Conservation (phyloP, 2,888 invertebrate genomes). For the Poecilus cupreus region DNA sequence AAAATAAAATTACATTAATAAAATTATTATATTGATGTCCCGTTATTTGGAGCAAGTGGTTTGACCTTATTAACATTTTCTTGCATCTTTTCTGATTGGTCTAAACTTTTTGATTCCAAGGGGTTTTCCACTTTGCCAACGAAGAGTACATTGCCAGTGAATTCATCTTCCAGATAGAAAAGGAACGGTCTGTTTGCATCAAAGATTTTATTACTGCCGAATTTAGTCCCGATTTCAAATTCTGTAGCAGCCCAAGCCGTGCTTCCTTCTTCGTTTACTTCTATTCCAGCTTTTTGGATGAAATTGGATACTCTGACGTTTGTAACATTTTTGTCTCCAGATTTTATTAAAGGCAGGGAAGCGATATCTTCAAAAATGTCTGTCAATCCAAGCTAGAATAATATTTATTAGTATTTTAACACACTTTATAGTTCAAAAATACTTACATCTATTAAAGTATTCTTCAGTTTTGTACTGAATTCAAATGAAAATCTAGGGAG, state of each 20-base stretch:
- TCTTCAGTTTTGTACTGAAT: conserved; percentile 74
- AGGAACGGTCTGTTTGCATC: conserved; percentile 85
- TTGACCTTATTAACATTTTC: neutral
- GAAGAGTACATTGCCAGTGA: conserved; percentile 82
- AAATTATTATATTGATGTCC: neutral
- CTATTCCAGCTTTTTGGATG: conserved; percentile 85
- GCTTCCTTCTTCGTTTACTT: conserved; percentile 85
- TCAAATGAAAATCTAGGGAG: conserved; percentile 79
- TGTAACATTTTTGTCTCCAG: conserved; percentile 28
- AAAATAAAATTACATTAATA: neutral
- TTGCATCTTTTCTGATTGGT: neutral
- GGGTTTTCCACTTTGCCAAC: conserved; percentile 85
- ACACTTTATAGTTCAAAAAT: neutral
- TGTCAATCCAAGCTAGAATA: conserved; percentile 76
- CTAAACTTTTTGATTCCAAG: conserved; percentile 64
- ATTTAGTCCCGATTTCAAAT: conserved; percentile 80
- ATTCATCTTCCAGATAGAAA: conserved; percentile 87
- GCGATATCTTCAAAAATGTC: conserved; percentile 76
- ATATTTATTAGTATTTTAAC: conserved; percentile 37
- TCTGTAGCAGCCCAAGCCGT: conserved; percentile 82
- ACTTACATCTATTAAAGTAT: conserved; percentile 74
- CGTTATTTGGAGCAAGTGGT: neutral
- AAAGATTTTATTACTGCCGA: conserved; percentile 79
- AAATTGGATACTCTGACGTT: conserved; percentile 27
- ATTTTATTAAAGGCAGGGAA: conserved; percentile 76